Conservation (phyloP, 2,113 vertebrate species). For the Mugil cephalus region DNA sequence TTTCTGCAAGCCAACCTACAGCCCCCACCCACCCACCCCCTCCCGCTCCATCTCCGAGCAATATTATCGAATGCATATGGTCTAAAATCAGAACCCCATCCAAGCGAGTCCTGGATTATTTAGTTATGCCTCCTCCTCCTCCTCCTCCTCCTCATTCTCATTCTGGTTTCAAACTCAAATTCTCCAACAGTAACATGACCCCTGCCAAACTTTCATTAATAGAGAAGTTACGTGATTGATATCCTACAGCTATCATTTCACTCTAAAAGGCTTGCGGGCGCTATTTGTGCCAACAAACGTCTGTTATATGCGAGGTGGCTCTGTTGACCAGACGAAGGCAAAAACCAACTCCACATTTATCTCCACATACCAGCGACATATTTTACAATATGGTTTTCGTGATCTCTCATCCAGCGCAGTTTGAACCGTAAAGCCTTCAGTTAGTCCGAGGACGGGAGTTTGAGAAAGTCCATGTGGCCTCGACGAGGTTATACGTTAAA, state of each 20-base stretch:
- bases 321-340: conserved; percentile 60
- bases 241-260: conserved; percentile 78
- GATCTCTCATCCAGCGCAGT: background rate
- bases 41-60: conserved; percentile 40
- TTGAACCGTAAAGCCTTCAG: conserved; percentile 1
- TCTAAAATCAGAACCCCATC: conserved; percentile 79
- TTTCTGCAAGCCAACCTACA: background rate
- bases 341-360: conserved; percentile 68
- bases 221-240: conserved; percentile 82
- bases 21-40: background rate
- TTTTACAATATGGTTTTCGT: conserved; percentile 6
- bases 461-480: conserved; percentile 1
- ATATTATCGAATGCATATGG: conserved; percentile 89
- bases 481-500: conserved; percentile 4
- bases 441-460: conserved; percentile 5
- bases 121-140: conserved; percentile 79
- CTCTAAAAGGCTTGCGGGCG: conserved; percentile 57
- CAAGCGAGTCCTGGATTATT: conserved; percentile 87
- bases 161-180: conserved; percentile 74
- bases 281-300: conserved; percentile 50
- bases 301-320: conserved; percentile 15
- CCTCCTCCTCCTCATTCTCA: conserved; percentile 1
- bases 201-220: conserved; percentile 89
- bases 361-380: conserved; percentile 14
- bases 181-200: conserved; percentile 79